These are phyloP conservation scores for Phenganax subtilis DNA, from an alignment of 92 coral and sea anemone species.

Conservation along the genomic window DNA sequence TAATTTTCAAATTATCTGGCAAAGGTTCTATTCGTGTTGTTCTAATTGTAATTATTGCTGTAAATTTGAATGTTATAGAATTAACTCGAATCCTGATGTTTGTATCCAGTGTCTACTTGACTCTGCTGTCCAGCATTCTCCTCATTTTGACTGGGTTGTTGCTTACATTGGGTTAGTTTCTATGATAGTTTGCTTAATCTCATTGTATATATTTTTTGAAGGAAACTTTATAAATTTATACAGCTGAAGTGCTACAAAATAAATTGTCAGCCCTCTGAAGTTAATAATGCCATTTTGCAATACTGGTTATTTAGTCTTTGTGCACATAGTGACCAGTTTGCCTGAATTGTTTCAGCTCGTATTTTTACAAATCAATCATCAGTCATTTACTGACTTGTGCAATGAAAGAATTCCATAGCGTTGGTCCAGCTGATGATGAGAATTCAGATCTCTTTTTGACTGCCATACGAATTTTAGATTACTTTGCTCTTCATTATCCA, in stretches of 20 bases:
- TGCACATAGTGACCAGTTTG: neutral
- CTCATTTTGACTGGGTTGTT: conserved; percentile 95
- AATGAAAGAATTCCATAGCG: conserved; percentile 67
- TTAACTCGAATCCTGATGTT: conserved; percentile 50
- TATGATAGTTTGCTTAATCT: neutral
- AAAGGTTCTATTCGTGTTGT: neutral
- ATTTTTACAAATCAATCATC: conserved; percentile 75
- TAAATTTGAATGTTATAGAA: conserved; percentile 1
- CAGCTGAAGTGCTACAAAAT: too few species aligned
- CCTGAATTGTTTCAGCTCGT: conserved; percentile 55
- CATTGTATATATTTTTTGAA: too few species aligned
- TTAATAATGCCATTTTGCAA: too few species aligned
- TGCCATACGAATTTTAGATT: conserved; percentile 71
- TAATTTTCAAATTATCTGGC: neutral
- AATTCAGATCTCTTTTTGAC: conserved; percentile 71
- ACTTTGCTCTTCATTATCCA: conserved; percentile 80
- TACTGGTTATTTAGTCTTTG: too few species aligned
- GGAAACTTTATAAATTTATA: too few species aligned
- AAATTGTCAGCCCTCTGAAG: too few species aligned
- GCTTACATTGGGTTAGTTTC: conserved; percentile 80
- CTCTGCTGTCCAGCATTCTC: conserved; percentile 84
- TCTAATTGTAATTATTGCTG: neutral
- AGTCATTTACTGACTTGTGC: conserved; percentile 82
- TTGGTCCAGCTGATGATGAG: conserved; percentile 45
- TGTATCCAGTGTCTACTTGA: conserved; percentile 86